These are phyloP conservation scores for Ginglymostoma cirratum DNA, from an alignment of 2,113 vertebrate genomes.

Conservation along the genomic window DNA sequence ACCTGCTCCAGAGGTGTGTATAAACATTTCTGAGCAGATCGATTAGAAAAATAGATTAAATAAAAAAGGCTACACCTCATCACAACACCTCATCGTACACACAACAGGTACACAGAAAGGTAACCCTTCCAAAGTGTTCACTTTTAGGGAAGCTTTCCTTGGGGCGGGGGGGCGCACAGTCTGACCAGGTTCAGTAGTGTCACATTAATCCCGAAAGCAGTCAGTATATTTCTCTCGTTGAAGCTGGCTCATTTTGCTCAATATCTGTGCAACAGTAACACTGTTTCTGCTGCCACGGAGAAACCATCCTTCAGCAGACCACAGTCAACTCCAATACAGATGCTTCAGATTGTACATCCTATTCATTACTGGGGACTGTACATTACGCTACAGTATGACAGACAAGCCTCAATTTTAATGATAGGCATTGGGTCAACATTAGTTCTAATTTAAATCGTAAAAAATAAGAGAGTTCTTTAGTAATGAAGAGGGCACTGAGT, in stretches of 20 bases:
- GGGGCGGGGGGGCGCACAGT: not conserved
- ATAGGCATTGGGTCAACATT: not conserved
- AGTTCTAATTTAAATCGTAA: not conserved
- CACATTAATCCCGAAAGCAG: not conserved
- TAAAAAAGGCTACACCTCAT: too few relatives aligned
- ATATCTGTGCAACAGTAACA: not conserved
- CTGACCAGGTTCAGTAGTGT: not conserved
- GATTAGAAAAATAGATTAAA: too few relatives aligned
- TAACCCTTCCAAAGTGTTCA: not conserved
- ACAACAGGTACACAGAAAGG: not conserved
- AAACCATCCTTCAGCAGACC: not conserved
- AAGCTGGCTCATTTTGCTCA: not conserved
- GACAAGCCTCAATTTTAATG: not conserved
- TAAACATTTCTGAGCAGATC: too few relatives aligned
- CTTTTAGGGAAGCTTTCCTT: not conserved
- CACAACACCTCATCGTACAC: not conserved
- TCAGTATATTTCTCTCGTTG: not conserved
- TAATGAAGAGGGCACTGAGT: too few relatives aligned
- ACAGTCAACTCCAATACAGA: not conserved
- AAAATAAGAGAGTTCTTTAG: too few relatives aligned
- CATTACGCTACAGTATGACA: not conserved
- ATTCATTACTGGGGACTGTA: not conserved
- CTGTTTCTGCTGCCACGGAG: not conserved
- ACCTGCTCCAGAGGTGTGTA: too few relatives aligned
- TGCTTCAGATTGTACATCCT: not conserved